Evolutionary conservation across 2,797 vertebrate genomes (phyloP).

Genomic region (Cottoperca gobio): DNA sequence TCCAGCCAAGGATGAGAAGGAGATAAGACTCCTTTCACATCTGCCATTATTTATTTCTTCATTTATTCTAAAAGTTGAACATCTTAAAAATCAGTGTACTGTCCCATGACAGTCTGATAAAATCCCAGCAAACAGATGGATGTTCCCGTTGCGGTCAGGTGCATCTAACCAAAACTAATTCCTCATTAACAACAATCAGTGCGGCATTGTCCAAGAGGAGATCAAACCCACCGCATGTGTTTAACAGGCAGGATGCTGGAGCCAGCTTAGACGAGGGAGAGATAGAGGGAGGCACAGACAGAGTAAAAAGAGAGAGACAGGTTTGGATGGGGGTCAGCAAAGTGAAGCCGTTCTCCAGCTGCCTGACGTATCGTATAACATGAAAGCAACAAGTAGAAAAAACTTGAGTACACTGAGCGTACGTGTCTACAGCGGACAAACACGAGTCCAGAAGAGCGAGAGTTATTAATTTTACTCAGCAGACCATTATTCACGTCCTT

Average conservation of each 20-base stretch:
- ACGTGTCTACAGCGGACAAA: slow-evolving; percentile 17
- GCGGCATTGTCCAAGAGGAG: slow-evolving; percentile 35
- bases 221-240: slow-evolving; percentile 55
- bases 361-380: slow-evolving; percentile 61
- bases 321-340: slow-evolving; percentile 52
- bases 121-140: slow-evolving; percentile 49
- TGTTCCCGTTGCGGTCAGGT: slow-evolving; percentile 34
- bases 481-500: slow-evolving; percentile 23
- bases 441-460: slow-evolving; percentile 7
- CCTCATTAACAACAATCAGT: slow-evolving; percentile 68
- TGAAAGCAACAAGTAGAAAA: slow-evolving; percentile 61
- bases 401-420: slow-evolving; percentile 14
- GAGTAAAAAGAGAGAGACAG: slow-evolving; percentile 23
- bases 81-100: slow-evolving; percentile 34
- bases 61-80: slow-evolving; percentile 50
- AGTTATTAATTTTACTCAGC: slow-evolving; percentile 21
- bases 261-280: slow-evolving; percentile 25
- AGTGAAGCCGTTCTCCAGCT: slow-evolving; percentile 74
- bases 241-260: slow-evolving; percentile 50
- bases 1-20: slow-evolving; percentile 42
- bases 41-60: slow-evolving; percentile 53
- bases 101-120: slow-evolving; percentile 31
- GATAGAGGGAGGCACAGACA: background rate
- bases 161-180: slow-evolving; percentile 60
- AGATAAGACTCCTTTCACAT: slow-evolving; percentile 49